A percentile compares a stretch with the other conserved stretches of the same genome.
Conservation (phyloP, 1,140 invertebrate species). For the Drosophila simulans region DNA sequence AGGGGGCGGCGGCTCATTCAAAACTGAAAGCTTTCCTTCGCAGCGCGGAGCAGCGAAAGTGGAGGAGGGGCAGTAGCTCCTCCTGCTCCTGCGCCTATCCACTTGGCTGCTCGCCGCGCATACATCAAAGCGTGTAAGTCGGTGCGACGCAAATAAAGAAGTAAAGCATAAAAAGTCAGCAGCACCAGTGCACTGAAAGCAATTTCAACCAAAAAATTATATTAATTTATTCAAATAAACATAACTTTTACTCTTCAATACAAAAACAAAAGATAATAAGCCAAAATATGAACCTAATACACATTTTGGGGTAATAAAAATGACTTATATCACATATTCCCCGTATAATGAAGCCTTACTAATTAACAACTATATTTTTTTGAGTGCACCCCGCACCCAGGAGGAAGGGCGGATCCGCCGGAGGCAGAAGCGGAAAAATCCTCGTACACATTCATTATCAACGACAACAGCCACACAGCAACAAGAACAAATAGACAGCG, state of each 20-base stretch:
- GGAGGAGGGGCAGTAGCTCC: slow-evolving; percentile 14
- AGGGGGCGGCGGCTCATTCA: slow-evolving; percentile 44
- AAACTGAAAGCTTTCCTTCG: slow-evolving; percentile 50
- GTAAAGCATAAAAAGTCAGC: slow-evolving; percentile 78
- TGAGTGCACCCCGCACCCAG: not conserved
- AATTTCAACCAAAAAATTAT: not conserved
- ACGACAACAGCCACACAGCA: slow-evolving; percentile 62
- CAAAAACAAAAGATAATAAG: too few relatives aligned
- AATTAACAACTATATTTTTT: not conserved
- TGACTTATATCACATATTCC: too few relatives aligned
- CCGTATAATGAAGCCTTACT: not conserved
- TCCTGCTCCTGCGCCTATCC: slow-evolving; percentile 39
- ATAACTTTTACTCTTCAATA: too few relatives aligned
- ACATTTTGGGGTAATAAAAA: too few relatives aligned
- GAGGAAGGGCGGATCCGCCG: slow-evolving; percentile 8
- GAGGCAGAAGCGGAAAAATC: slow-evolving; percentile 47
- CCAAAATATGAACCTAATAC: too few relatives aligned
- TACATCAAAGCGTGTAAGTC: slow-evolving; percentile 80
- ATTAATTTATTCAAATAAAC: too few relatives aligned
- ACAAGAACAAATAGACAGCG: slow-evolving; percentile 56
- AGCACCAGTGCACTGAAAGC: slow-evolving; percentile 19
- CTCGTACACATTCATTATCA: slow-evolving; percentile 77
- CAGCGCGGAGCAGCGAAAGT: slow-evolving; percentile 6
- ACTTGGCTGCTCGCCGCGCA: slow-evolving; percentile 71
- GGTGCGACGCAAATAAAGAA: slow-evolving; percentile 73